A percentile compares a stretch with the other conserved stretches of the same genome.
Conservation (phyloP, 2,888 invertebrate genomes). For the Agrochola lota region DNA sequence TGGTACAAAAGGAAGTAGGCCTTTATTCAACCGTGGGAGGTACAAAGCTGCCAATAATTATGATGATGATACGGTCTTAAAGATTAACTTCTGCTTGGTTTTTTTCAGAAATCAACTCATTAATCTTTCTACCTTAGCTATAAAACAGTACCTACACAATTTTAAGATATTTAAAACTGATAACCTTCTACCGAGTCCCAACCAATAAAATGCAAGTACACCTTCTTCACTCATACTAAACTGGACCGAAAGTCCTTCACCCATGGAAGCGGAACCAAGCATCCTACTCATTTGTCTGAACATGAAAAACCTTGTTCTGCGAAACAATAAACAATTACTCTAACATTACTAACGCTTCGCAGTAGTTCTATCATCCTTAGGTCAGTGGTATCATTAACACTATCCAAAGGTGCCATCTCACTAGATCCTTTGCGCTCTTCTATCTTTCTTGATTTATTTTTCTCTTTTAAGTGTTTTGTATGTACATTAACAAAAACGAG, state of each 20-base stretch:
- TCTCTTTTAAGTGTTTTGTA: too few relatives aligned
- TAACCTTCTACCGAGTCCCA: not conserved
- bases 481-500: too few relatives aligned
- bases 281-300: constrained; percentile 52
- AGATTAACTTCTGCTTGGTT: not conserved
- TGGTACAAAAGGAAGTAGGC: not conserved
- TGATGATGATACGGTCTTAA: not conserved
- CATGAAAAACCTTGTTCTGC: constrained; percentile 65
- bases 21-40: not conserved
- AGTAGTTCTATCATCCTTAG: constrained; percentile 63
- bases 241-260: constrained; percentile 19
- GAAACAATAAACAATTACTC: constrained; percentile 68
- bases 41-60: not conserved
- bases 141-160: not conserved
- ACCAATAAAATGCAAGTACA: not conserved
- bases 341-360: constrained; percentile 47
- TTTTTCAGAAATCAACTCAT: not conserved
- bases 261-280: constrained; percentile 27
- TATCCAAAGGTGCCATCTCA: constrained; percentile 37
- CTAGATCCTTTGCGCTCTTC: not conserved
- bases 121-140: not conserved
- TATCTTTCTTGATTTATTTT: too few relatives aligned
- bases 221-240: not conserved
- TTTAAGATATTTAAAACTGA: not conserved
- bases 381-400: constrained; percentile 76